Base-by-base conservation (phyloP, 2,888 invertebrate genomes). In the Dolichopus griseipennis region DNA sequence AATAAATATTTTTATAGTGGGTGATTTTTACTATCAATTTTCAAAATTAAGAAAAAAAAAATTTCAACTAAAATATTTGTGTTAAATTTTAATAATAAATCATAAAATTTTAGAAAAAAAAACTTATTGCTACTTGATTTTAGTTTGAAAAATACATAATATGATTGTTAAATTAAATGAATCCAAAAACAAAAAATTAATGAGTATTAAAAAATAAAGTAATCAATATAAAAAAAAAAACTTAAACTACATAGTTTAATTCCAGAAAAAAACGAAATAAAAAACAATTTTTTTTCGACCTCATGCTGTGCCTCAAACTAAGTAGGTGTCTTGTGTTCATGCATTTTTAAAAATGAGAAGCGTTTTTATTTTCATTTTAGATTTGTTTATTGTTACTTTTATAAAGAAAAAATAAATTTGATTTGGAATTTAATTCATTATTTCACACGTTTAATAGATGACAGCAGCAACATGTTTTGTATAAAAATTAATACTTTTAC, bases 41-140 rank as follows among this genome's bases (percentile, higher is more conserved):
- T 41, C 52, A 52, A 52, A n/a, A n/a, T n/a, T n/a, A n/a, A n/a
- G n/a, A n/a, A n/a, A n/a, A 41, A 41, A 41, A 27, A 27, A 5
- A 41, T 4, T 52, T 52, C 15, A 52, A 9, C 52, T 52, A 52
- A 52, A 52, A 52, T 52, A 52, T 52, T 52, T 52, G 1, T 12
- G 15, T 52, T 52, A 18, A 52, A 37, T 12, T 52, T 18, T 12
- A 12, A 15, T 52, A 12, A 52, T 52, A 52, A 52, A 52, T 52
- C 52, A 52, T 52, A 52, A 52, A 52, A 52, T 18, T 6, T 15
- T 52, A 52, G 52, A 52, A 12, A 52, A 52, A 52, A 2, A 6
- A 52, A n/a, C n/a, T 15, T 18, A 52, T 52, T 52, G 52, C 52
- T 52, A 52, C 52, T 52, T 52, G 52, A 52, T 52, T 52, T 52